Percentiles rank a stretch among this genome's conserved stretches.
phyloP scores from a whole-genome alignment of 2,888 invertebrate species.

The Ormyrus labotus region DNA sequence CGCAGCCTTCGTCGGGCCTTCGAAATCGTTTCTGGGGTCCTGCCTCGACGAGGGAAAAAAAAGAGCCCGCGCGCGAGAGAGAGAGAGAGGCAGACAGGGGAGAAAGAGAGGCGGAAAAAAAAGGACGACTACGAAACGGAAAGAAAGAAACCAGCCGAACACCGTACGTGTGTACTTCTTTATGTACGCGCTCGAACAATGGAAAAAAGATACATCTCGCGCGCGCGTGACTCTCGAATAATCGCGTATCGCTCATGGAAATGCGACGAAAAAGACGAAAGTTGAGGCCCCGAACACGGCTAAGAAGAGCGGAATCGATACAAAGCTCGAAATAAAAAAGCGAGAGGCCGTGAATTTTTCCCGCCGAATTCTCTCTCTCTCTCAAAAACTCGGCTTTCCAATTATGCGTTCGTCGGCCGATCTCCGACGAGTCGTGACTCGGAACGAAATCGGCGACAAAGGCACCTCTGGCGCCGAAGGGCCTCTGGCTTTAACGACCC shows the following conservation, averaged over 20 bases:
- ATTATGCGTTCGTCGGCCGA: constrained; percentile 47
- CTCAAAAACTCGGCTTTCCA: constrained; percentile 19
- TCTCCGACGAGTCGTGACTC: constrained; percentile 34
- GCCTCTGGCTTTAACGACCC: constrained; percentile 49
- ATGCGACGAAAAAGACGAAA: constrained; percentile 31
- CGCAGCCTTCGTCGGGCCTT: constrained; percentile 38
- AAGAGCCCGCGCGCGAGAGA: not conserved
- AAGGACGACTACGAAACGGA: constrained; percentile 36
- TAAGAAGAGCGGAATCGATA: not conserved
- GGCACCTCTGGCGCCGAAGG: constrained; percentile 14
- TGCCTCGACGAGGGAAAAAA: constrained; percentile 26
- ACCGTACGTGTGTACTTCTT: constrained; percentile 50
- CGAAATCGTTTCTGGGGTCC: constrained; percentile 55
- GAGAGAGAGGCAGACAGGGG: not conserved
- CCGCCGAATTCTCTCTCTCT: not conserved
- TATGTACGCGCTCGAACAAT: constrained; percentile 55
- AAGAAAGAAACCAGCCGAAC: constrained; percentile 49
- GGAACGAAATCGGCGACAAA: constrained; percentile 48
- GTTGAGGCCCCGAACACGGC: no score
- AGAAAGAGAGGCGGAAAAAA: constrained; percentile 29
- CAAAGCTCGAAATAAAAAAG: not conserved
- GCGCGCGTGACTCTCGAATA: constrained; percentile 51
- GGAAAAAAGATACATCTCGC: constrained; percentile 55
- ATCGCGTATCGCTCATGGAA: constrained; percentile 52
- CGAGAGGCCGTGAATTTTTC: constrained; percentile 17